These are phyloP conservation scores for Felis catus DNA, from an alignment of 2,113 vertebrate species.

Conservation along the genomic window DNA sequence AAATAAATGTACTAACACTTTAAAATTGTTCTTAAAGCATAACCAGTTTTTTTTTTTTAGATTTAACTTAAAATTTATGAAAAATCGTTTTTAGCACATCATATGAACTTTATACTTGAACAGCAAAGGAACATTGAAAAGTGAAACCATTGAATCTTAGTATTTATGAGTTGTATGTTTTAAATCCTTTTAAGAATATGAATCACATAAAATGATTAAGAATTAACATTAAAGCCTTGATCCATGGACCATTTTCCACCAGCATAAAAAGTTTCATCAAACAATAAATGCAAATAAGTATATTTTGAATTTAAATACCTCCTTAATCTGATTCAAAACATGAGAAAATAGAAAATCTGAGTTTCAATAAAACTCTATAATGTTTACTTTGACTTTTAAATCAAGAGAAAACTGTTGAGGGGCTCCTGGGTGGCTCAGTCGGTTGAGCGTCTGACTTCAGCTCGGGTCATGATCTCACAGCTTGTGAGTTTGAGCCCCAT, in stretches of 20 bases:
- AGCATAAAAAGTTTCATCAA: neutral
- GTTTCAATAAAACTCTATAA: neutral
- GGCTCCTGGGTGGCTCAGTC: too few species aligned
- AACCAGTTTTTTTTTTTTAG: neutral
- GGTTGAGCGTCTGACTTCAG: too few species aligned
- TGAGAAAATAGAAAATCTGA: neutral
- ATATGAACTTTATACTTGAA: neutral
- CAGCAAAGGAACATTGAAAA: neutral
- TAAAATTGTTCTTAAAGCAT: neutral
- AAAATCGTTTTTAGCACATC: neutral
- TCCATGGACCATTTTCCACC: neutral
- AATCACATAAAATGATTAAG: neutral
- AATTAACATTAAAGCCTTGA: conserved; percentile 25
- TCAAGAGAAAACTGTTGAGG: neutral
- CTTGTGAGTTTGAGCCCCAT: too few species aligned
- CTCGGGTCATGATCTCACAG: too few species aligned
- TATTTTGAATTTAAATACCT: neutral
- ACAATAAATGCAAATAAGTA: neutral
- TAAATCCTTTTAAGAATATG: neutral
- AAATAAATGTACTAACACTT: neutral
- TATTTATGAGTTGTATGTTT: neutral
- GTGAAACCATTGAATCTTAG: neutral
- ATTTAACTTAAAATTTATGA: conserved; percentile 19
- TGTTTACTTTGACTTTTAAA: neutral
- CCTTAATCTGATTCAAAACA: conserved; percentile 17